Conservation (phyloP, 2,888 invertebrate species). For the Zelleria hepariella region DNA sequence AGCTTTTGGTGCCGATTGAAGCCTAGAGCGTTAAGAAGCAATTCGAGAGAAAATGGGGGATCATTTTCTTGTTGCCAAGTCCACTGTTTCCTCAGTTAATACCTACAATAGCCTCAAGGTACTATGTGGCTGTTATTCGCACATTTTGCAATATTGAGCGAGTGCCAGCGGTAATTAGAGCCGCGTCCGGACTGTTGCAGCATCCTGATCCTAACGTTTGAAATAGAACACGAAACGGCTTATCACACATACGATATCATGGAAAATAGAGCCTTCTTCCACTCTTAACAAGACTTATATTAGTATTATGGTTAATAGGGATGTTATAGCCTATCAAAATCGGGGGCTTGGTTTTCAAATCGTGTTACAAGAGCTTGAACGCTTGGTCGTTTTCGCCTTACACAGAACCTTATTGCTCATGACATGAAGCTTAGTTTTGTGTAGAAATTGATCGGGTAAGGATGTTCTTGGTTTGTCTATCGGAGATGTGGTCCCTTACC, state of each 20-base stretch:
- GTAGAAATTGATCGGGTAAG: neutral
- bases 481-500: slow-evolving; percentile 49
- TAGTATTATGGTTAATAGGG: neutral
- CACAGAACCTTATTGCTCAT: neutral
- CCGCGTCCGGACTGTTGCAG: slow-evolving; percentile 59
- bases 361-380: neutral
- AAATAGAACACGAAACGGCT: slow-evolving; percentile 17
- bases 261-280: neutral
- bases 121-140: slow-evolving; percentile 42
- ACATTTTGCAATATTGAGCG: slow-evolving; percentile 62
- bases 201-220: slow-evolving; percentile 65
- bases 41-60: neutral
- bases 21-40: no score
- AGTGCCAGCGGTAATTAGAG: slow-evolving; percentile 64
- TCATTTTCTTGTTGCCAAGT: no score
- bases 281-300: neutral
- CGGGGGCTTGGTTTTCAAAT: neutral
- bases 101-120: slow-evolving; percentile 50
- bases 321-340: neutral
- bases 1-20: no score
- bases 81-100: neutral
- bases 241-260: slow-evolving; percentile 6
- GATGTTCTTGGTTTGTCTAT: neutral
- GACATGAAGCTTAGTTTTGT: neutral
- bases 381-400: neutral